Evolutionary conservation across 2,797 vertebrate genomes (phyloP), one percentile per base, ranked within the genome.

Genomic region (Manis crassicaudata): DNA sequence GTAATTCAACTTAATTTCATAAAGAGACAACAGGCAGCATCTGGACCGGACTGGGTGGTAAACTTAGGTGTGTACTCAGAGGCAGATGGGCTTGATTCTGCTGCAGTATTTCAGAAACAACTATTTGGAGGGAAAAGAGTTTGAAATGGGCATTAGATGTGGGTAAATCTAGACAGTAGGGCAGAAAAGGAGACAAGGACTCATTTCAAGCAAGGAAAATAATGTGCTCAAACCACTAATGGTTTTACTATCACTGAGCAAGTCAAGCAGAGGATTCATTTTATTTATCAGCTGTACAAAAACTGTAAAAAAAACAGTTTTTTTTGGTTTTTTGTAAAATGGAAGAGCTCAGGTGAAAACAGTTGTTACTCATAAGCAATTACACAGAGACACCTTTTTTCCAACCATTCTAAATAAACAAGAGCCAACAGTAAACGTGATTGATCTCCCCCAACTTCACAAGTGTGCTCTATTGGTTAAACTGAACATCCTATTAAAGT

Each of bases 271-370:
- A 80, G 43, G 23, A 67, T 40, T n/a, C 35, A 54, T 68, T 77
- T 95, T 84, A 56, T 85, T 85, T 76, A 94, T 29, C 25, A 76
- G 21, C 13, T 65, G 6, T n/a, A 85, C 72, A 76, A 90, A 90
- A 58, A 46, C 46, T 11, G 11, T 46, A 46, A 46, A 46, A 10
- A 46, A 46, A 46, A 10, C 46, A 46, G 46, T 46, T 46, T 46
- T 46, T 46, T 75, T 94, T 73, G 17, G 32, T 52, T 32, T 35
- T 72, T 58, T 46, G 6, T 46, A 60, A 63, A 60, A 52, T 35
- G 20, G 56, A 52, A 90, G 35, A 52, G 43, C 79, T 85, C 82
- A 40, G 6, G 86, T 84, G 67, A 88, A 92, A 73, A 91, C 35
- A 54, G 60, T 20, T 40, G 40, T 60, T 82, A 60, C 46, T 94